phyloP scores from a whole-genome alignment of 2,888 invertebrate species.

The Pecten maximus region DNA sequence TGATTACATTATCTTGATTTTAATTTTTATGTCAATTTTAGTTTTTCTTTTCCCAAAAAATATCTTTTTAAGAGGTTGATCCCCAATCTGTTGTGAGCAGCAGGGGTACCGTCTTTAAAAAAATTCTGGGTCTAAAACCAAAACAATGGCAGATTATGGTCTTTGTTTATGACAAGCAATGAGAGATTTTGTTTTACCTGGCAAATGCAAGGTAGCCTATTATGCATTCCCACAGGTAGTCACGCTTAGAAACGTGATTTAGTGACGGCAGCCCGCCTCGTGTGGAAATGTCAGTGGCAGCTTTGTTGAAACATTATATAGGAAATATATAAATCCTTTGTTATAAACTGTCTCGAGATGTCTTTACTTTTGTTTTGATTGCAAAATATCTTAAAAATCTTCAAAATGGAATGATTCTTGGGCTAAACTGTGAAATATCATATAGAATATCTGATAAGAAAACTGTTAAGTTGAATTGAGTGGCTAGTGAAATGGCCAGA shows the following conservation, averaged over 20 bases:
- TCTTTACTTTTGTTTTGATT: too few relatives aligned
- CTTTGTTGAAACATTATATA: neutral
- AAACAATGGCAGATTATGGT: neutral
- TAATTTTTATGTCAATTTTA: too few relatives aligned
- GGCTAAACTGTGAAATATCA: neutral
- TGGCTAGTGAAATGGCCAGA: neutral
- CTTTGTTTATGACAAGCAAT: neutral
- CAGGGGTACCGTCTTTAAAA: too few relatives aligned
- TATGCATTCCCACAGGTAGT: neutral
- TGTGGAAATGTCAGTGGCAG: constrained; percentile 1
- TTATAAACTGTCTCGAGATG: too few relatives aligned
- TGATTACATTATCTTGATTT: too few relatives aligned
- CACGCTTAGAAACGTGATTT: neutral
- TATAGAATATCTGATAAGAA: neutral
- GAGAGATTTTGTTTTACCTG: neutral
- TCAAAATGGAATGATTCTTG: too few relatives aligned
- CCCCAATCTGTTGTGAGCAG: too few relatives aligned
- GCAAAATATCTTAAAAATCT: too few relatives aligned
- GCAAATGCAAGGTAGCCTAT: neutral
- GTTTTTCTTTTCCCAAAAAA: too few relatives aligned
- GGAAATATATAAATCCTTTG: too few relatives aligned
- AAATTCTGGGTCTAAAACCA: neutral
- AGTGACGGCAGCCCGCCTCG: neutral
- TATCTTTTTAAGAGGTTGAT: too few relatives aligned
- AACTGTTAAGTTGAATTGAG: too few relatives aligned